Conservation (phyloP, 2,888 invertebrate species). For the Gari tellinella region DNA sequence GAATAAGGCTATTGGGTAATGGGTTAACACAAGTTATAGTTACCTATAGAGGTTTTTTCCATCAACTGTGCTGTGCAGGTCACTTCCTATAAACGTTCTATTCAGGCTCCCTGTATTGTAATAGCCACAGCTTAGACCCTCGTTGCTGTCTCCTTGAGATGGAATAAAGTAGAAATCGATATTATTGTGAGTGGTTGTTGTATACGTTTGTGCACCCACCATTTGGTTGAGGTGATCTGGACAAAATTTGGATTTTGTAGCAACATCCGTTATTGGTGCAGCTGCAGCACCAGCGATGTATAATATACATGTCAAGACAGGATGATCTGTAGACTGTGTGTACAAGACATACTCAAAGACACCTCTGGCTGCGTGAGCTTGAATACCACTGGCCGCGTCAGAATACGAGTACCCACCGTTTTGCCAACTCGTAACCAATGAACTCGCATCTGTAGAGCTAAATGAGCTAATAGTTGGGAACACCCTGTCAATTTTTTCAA, state of each 20-base stretch:
- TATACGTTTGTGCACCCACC: too few relatives aligned
- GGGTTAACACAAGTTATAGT: too few relatives aligned
- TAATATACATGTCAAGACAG: conserved; percentile 31
- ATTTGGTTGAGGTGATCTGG: too few relatives aligned
- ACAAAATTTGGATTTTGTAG: too few relatives aligned
- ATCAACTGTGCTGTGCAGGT: conserved; percentile 28
- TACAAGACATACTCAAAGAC: conserved; percentile 24
- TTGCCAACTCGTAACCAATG: conserved; percentile 10
- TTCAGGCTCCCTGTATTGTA: background rate
- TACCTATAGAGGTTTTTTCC: conserved; percentile 57
- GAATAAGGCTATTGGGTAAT: too few relatives aligned
- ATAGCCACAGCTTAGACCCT: conserved; percentile 38
- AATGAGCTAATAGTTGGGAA: conserved; percentile 27
- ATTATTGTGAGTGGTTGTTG: too few relatives aligned
- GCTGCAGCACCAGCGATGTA: too few relatives aligned
- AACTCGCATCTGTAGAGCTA: background rate
- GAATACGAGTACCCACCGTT: conserved; percentile 16
- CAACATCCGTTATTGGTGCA: too few relatives aligned
- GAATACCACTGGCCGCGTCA: conserved; percentile 3
- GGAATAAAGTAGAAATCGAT: conserved; percentile 26
- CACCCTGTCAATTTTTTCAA: conserved; percentile 52
- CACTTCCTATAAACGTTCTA: conserved; percentile 22
- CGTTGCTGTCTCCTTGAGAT: background rate
- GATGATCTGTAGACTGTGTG: conserved; percentile 26
- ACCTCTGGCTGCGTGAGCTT: conserved; percentile 26